phyloP scores from a whole-genome alignment of 2,797 vertebrate species.

The Helarctos malayanus region DNA sequence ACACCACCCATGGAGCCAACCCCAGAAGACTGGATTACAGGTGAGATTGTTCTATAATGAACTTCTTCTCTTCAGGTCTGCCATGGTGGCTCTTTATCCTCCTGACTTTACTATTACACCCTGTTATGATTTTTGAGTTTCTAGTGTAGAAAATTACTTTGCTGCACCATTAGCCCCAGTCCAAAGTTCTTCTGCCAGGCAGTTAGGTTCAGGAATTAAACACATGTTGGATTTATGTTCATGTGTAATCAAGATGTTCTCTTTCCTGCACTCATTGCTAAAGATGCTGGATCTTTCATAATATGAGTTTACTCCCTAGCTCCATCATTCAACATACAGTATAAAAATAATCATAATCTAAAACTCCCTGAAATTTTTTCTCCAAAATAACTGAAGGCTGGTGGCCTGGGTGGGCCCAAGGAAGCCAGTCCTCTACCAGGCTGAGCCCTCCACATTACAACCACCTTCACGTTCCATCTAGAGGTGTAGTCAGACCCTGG shows the following conservation, averaged over 20 bases:
- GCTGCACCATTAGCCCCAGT: not conserved
- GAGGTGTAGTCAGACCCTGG: not conserved
- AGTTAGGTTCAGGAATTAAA: not conserved
- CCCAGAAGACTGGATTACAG: not conserved
- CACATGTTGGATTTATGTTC: not conserved
- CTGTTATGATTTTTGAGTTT: not conserved
- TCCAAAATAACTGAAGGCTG: not conserved
- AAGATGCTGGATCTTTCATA: not conserved
- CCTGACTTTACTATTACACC: not conserved
- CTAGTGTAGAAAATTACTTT: not conserved
- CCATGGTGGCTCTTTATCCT: not conserved
- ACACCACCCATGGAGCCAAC: no score
- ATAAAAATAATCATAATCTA: slow-evolving; percentile 8
- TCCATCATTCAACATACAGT: not conserved
- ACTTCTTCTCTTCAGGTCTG: not conserved
- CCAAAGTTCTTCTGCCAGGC: not conserved
- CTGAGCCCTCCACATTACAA: not conserved
- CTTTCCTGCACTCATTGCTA: not conserved
- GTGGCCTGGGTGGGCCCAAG: not conserved
- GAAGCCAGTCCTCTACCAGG: not conserved
- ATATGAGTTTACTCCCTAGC: not conserved
- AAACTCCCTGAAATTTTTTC: not conserved
- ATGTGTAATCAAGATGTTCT: slow-evolving; percentile 16
- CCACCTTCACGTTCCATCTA: not conserved
- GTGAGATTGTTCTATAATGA: not conserved